A percentile compares a stretch with the other conserved stretches of the same genome.
These are phyloP conservation scores for Diachasma alloeum DNA, from an alignment of 1,140 invertebrate species.

Conservation along the genomic window DNA sequence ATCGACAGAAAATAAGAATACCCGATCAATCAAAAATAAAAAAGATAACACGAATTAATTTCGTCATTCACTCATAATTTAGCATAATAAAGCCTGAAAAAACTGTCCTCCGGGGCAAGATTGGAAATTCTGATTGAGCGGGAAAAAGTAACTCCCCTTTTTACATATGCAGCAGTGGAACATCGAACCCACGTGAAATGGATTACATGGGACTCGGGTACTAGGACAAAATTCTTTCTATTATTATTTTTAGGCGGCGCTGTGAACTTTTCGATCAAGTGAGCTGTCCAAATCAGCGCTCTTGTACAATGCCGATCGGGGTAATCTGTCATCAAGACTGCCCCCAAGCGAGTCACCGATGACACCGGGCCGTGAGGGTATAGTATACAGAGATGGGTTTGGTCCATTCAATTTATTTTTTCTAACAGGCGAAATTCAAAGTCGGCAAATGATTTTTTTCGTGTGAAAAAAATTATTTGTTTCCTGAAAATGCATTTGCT, in stretches of 20 bases:
- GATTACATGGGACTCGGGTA: conserved; percentile 21
- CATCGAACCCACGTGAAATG: not conserved
- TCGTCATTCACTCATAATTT: not conserved
- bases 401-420: too few species aligned
- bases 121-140: not conserved
- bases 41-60: not conserved
- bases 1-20: not conserved
- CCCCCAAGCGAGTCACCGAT: conserved; percentile 32
- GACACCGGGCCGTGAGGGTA: not conserved
- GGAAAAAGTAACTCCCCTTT: not conserved
- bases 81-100: not conserved
- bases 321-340: conserved; percentile 66
- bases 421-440: too few species aligned
- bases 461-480: too few species aligned
- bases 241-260: conserved; percentile 34
- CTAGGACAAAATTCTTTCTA: conserved; percentile 35
- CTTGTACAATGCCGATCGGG: conserved; percentile 62
- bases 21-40: not conserved
- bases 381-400: too few species aligned
- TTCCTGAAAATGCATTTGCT: too few species aligned
- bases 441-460: too few species aligned
- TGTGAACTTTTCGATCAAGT: conserved; percentile 61
- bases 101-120: not conserved
- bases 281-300: conserved; percentile 63
- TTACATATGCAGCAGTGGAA: not conserved